Base-by-base conservation (phyloP, 2,113 vertebrate genomes). In the Mus spicilegus region DNA sequence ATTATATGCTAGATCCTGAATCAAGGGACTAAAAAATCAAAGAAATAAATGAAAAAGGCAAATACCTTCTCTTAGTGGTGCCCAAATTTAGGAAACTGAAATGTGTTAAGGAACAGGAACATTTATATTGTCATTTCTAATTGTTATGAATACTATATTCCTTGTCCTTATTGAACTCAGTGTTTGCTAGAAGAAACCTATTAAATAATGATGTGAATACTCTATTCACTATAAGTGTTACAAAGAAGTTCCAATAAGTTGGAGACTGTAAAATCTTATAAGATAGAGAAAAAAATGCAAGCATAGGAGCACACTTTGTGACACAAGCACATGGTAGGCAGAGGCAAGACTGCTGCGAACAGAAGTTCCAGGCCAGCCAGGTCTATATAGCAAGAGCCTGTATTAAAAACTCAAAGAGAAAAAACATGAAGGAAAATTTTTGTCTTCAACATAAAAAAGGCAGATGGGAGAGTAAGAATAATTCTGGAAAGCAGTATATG, bases 61-160 rank as follows among this genome's bases (percentile, higher is more conserved):
- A 39, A 12, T 10, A 33, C 46, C 72, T 72, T 67, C 58, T 65
- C 28, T 39, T 84, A 65, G 84, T 22, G 24, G 51, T 49, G 6
- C 39, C 8, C 1, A 12, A 22, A 81, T 72, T 78, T 82, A 39
- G 30, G 3, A 49, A 49, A 72, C 5, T 87, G 36, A 89, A 93
- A 90, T 77, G 69, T 70, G 28, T 39, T 54, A 91, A 7, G 16
- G 36, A 81, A 56, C 51, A 58, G 33, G 26, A 91, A 89, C 16
- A 95, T 33, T 95, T 54, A 91, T 84, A 75, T 13, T 67, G 14
- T 77, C 61, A 84, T 61, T 94, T 91, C 63, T 65, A 78, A 93
- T 78, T 49, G 36, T 39, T 33, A 42, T 78, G 1, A 54, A 46
- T 76, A 63, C 19, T 19, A 67, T 30, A 61, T 39, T 76, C 56